phyloP scores from a whole-genome alignment of 23 tunicate species.

The Clavelina lepadiformis region DNA sequence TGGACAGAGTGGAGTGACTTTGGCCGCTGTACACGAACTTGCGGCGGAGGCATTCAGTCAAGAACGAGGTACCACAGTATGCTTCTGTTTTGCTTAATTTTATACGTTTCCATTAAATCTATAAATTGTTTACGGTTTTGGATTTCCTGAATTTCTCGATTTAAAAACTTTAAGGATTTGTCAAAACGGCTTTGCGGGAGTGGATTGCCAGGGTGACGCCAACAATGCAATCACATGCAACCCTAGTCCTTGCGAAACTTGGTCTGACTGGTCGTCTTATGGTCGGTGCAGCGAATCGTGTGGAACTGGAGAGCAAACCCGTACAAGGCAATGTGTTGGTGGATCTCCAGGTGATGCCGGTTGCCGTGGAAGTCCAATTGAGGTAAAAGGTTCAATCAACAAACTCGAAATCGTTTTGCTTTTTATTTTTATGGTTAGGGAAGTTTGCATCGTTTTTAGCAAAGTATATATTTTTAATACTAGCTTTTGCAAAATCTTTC shows the following conservation, averaged over 20 bases:
- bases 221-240: not conserved
- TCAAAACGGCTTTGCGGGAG: slow-evolving; percentile 9
- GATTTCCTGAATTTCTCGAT: not conserved
- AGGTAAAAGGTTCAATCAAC: not conserved
- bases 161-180: too few relatives aligned
- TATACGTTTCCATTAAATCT: not conserved
- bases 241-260: slow-evolving; percentile 1
- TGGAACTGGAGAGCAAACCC: slow-evolving; percentile 37
- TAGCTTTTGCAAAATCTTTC: not conserved
- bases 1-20: slow-evolving; percentile 72
- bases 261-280: slow-evolving; percentile 38
- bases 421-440: not conserved
- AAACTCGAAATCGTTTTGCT: not conserved
- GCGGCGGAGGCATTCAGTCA: slow-evolving; percentile 49
- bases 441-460: not conserved
- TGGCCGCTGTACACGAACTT: slow-evolving; percentile 25
- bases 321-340: slow-evolving; percentile 25
- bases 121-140: not conserved
- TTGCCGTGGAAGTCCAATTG: slow-evolving; percentile 41
- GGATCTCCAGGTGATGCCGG: slow-evolving; percentile 42
- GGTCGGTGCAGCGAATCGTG: slow-evolving; percentile 39
- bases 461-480: not conserved
- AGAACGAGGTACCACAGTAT: slow-evolving; percentile 50
- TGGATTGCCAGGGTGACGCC: not conserved
- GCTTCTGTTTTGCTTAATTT: not conserved